Evolutionary conservation across 23 tunicate species (phyloP).

Genomic region (Styela clava): DNA sequence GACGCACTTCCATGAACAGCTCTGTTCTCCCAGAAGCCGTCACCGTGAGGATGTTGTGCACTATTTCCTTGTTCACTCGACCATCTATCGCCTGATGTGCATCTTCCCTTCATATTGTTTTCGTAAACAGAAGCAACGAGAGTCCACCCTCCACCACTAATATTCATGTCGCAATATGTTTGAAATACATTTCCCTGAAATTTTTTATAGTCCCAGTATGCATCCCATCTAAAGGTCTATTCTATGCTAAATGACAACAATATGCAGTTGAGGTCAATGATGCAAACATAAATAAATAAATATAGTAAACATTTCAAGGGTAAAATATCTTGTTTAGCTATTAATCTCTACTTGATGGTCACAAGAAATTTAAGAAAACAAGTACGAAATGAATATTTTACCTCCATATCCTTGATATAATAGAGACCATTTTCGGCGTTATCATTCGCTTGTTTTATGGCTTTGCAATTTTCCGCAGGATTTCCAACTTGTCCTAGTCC

Average conservation of each 20-base stretch:
- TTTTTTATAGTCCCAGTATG: neutral
- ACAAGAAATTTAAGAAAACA: too few species aligned
- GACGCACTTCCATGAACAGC: slow-evolving; percentile 16
- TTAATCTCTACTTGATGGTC: too few species aligned
- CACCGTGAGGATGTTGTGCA: slow-evolving; percentile 22
- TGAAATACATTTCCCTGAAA: slow-evolving; percentile 16
- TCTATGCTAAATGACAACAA: too few species aligned
- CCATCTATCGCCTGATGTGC: slow-evolving; percentile 39
- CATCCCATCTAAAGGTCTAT: neutral
- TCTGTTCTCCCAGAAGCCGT: slow-evolving; percentile 36
- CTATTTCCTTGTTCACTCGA: slow-evolving; percentile 41
- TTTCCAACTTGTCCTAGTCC: neutral
- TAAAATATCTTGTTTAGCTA: too few species aligned
- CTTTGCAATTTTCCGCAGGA: slow-evolving; percentile 13
- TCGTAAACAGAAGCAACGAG: slow-evolving; percentile 56
- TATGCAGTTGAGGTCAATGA: too few species aligned
- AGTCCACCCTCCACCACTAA: slow-evolving; percentile 57
- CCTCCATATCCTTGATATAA: neutral
- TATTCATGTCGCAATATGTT: slow-evolving; percentile 44
- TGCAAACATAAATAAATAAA: too few species aligned
- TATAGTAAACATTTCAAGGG: too few species aligned
- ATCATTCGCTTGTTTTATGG: neutral
- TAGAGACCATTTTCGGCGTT: slow-evolving; percentile 5
- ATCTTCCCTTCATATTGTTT: slow-evolving; percentile 39
- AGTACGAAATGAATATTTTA: too few species aligned